phyloP scores from a whole-genome alignment of 2,113 vertebrate species.

The Brachypteracias leptosomus region DNA sequence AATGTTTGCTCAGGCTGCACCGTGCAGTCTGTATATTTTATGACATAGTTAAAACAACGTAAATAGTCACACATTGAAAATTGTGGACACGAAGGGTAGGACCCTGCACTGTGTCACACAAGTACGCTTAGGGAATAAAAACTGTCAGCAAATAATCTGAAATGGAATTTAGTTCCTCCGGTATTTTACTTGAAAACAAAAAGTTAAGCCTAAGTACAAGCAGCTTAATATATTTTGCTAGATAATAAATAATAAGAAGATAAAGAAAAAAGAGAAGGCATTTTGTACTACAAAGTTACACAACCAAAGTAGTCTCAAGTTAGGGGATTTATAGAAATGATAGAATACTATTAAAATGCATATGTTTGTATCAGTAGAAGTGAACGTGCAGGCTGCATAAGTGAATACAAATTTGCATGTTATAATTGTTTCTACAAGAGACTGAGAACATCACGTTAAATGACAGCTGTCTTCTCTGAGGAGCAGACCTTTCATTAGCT shows the following conservation, averaged over 20 bases:
- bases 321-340: background rate
- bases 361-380: background rate
- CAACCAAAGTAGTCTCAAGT: background rate
- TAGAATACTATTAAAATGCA: background rate
- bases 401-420: background rate
- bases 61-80: background rate
- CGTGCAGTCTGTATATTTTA: background rate
- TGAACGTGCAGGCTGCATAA: background rate
- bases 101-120: background rate
- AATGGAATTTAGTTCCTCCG: background rate
- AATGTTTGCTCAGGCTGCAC: background rate
- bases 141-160: background rate
- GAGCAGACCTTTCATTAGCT: background rate
- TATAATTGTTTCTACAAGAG: slow-evolving; percentile 20
- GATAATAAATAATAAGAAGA: background rate
- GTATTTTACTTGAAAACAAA: background rate
- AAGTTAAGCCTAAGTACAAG: background rate
- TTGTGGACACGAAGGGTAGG: accelerated
- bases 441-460: background rate
- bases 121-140: background rate
- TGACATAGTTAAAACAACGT: background rate
- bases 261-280: background rate
- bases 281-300: background rate
- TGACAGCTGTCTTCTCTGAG: slow-evolving; percentile 3
- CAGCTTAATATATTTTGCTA: background rate